Percentiles rank a stretch among this genome's conserved stretches.
phyloP scores from a whole-genome alignment of 2,888 invertebrate species.

The Thumatha senex region DNA sequence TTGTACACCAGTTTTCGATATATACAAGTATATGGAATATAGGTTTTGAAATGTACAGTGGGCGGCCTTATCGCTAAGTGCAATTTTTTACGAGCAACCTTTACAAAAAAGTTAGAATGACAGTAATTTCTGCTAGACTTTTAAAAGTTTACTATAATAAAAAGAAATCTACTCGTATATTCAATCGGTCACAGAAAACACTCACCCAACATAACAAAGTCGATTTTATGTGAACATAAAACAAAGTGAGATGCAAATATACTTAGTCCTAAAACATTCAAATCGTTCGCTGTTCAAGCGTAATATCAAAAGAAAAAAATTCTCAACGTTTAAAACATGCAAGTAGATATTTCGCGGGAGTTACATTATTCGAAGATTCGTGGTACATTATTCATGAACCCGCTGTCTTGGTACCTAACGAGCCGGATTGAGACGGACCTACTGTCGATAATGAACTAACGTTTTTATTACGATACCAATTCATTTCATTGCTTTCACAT shows the following conservation, averaged over 20 bases:
- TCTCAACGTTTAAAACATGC: slow-evolving; percentile 70
- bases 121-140: no score
- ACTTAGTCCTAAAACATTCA: slow-evolving; percentile 50
- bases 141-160: neutral
- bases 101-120: no score
- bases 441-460: slow-evolving; percentile 75
- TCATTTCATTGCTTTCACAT: slow-evolving; percentile 56
- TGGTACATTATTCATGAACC: slow-evolving; percentile 77
- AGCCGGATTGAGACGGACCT: slow-evolving; percentile 67
- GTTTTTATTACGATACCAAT: slow-evolving; percentile 62
- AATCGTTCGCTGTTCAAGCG: slow-evolving; percentile 48
- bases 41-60: no score
- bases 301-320: slow-evolving; percentile 65
- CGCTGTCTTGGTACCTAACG: slow-evolving; percentile 67
- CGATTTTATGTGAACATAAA: slow-evolving; percentile 18
- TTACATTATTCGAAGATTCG: slow-evolving; percentile 71
- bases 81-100: no score
- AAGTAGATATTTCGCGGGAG: slow-evolving; percentile 68
- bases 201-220: slow-evolving; percentile 13
- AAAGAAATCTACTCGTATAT: neutral
- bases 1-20: no score
- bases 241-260: slow-evolving; percentile 34
- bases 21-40: no score
- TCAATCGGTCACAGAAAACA: slow-evolving; percentile 9
- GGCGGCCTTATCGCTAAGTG: no score